These are phyloP conservation scores for Thaumatotibia leucotreta DNA, from an alignment of 1,140 invertebrate genomes.

Conservation along the genomic window DNA sequence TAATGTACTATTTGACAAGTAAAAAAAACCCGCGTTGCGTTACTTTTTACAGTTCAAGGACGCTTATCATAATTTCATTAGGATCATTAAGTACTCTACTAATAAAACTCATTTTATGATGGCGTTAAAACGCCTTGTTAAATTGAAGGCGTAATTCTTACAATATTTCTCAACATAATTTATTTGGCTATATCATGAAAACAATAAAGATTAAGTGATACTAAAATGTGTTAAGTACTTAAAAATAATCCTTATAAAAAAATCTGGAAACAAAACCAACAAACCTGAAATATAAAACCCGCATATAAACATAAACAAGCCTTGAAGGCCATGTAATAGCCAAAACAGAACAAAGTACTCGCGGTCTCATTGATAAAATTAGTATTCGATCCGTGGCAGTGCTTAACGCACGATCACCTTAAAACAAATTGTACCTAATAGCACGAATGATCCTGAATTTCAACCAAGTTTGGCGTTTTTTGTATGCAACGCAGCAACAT, in stretches of 20 bases:
- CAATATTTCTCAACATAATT: background rate
- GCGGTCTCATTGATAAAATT: conserved; percentile 4
- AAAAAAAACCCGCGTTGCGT: background rate
- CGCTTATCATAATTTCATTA: background rate
- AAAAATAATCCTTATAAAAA: background rate
- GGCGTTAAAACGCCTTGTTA: background rate
- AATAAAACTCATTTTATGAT: background rate
- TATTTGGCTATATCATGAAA: background rate
- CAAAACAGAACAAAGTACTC: background rate
- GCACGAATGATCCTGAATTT: conserved; percentile 36
- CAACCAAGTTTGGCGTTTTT: conserved; percentile 30
- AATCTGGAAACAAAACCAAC: background rate
- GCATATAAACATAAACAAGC: background rate
- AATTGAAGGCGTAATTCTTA: background rate
- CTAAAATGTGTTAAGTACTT: background rate
- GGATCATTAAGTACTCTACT: background rate
- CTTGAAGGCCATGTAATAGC: background rate
- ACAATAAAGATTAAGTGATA: background rate
- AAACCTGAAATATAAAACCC: background rate
- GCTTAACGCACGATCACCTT: conserved; percentile 10
- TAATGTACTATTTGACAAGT: background rate
- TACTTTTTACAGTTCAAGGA: background rate
- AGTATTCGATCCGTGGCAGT: background rate
- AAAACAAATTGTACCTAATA: conserved; percentile 42
- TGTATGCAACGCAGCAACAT: conserved; percentile 36